Evolutionary conservation across 1,140 invertebrate species (phyloP), one percentile per base, ranked within the genome.

Genomic region (Hermatobates lingyangjiaoensis): DNA sequence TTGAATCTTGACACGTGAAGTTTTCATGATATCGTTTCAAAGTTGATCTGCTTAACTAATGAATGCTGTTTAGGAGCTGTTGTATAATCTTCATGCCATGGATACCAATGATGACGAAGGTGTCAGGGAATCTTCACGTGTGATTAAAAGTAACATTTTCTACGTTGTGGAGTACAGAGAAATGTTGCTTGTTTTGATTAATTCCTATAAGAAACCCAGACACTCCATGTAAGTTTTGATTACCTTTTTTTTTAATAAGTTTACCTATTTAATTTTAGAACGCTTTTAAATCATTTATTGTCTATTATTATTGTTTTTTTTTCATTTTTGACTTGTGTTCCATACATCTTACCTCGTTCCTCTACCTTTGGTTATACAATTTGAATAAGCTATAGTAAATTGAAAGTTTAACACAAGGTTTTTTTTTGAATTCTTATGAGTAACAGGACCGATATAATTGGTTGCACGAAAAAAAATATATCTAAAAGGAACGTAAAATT

Each of bases 91-190:
- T 52, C 65, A 75, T 48, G 74, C 71, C 1, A 91, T 94, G 85
- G 87, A 90, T 63, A 77, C 74, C 63, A 75, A 73, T 42, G 58
- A 65, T 2, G 81, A 86, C 61, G 63, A 69, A 42, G 68, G 68
- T 27, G 76, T 91, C n/a, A 71, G 73, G 52, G 78, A 82, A 26
- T 81, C 83, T 1, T 76, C 83, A 44, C 80, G 80, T 69, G 81
- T 90, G 51, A 80, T 96, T 55, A 88, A 93, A 67, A 83, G 81
- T 63, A 87, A 89, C 68, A 77, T 96, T 55, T 95, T 95, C 67
- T 95, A 96, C 66, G 81, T 92, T 12, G 71, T 87, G 52, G 93
- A 97, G 66, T 96, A 95, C 68, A 74, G 92, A 54, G 92, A 96
- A 66, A 80, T 93, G 58, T 76, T 92, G 61, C 66, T 92, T 26